phyloP scores from a whole-genome alignment of 2,113 vertebrate genomes.

The Arizona elegans region DNA sequence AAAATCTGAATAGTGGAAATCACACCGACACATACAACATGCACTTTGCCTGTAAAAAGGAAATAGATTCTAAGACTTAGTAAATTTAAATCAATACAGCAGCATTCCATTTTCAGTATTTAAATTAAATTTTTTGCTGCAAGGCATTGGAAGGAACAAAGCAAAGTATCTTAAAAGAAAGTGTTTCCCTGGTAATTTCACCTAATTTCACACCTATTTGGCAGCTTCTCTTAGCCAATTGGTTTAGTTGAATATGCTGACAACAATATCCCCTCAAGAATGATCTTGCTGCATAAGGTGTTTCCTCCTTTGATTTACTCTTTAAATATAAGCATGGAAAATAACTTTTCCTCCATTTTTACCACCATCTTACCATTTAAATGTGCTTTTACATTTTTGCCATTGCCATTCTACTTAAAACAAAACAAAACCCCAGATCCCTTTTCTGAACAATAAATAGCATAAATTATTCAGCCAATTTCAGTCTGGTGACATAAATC shows the following conservation, averaged over 20 bases:
- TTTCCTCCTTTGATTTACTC: conserved; percentile 53
- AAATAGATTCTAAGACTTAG: conserved; percentile 70
- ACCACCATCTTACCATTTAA: conserved; percentile 13
- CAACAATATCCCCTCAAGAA: conserved; percentile 62
- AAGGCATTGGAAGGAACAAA: conserved; percentile 71
- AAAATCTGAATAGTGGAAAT: conserved; percentile 57
- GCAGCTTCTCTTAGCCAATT: conserved; percentile 70
- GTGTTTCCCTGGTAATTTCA: conserved; percentile 72
- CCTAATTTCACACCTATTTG: conserved; percentile 79
- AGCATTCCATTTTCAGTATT: conserved; percentile 71
- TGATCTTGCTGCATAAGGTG: conserved; percentile 31
- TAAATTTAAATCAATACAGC: conserved; percentile 73
- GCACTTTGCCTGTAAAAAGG: conserved; percentile 57
- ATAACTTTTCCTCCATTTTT: conserved; percentile 9
- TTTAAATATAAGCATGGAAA: conserved; percentile 60
- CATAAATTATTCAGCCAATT: conserved; percentile 74
- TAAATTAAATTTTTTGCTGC: conserved; percentile 73
- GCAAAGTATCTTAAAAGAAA: conserved; percentile 75
- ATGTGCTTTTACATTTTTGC: conserved; percentile 42
- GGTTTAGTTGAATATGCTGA: conserved; percentile 68
- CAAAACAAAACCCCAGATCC: conserved; percentile 44
- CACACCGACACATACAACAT: conserved; percentile 30
- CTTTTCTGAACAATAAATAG: conserved; percentile 69
- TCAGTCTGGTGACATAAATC: conserved; percentile 68
- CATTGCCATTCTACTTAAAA: conserved; percentile 44